Percentiles rank a stretch among this genome's conserved stretches.
Evolutionary conservation across 1,140 invertebrate genomes (phyloP).

Genomic region (Zaprionus kolodkinae): DNA sequence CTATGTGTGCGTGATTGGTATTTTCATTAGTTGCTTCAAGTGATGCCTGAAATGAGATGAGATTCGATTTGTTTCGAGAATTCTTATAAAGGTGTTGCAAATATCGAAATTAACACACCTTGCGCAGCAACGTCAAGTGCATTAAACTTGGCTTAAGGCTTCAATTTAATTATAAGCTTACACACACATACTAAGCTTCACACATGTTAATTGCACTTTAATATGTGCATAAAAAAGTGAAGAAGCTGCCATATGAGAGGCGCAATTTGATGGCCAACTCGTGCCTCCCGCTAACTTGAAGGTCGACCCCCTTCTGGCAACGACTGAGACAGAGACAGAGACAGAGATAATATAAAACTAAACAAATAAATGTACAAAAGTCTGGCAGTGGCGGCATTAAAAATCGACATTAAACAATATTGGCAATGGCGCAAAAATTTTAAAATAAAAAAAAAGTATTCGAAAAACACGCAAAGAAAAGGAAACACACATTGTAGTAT

Average conservation of each 20-base stretch:
- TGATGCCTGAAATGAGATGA: conserved; percentile 54
- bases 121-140: conserved; percentile 29
- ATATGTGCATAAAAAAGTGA: conserved; percentile 44
- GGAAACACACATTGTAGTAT: conserved; percentile 22
- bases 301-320: conserved; percentile 31
- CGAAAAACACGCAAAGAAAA: conserved; percentile 11
- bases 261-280: conserved; percentile 61
- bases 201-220: conserved; percentile 61
- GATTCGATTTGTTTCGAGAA: conserved; percentile 2
- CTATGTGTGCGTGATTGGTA: conserved; percentile 45
- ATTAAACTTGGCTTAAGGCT: conserved; percentile 32
- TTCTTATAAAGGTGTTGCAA: conserved; percentile 39
- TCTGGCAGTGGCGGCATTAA: conserved; percentile 37
- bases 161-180: conserved; percentile 43
- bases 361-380: conserved; percentile 49
- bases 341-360: conserved; percentile 28
- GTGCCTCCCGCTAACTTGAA: conserved; percentile 59
- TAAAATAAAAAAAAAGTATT: neutral
- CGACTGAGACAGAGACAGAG: neutral
- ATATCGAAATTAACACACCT: conserved; percentile 43
- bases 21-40: conserved; percentile 49
- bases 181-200: conserved; percentile 5
- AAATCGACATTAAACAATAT: conserved; percentile 49
- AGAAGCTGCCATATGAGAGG: conserved; percentile 13
- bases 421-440: conserved; percentile 28